A percentile compares a stretch with the other conserved stretches of the same genome.
phyloP scores from a whole-genome alignment of 2,888 invertebrate species.

The Eulithis testata region DNA sequence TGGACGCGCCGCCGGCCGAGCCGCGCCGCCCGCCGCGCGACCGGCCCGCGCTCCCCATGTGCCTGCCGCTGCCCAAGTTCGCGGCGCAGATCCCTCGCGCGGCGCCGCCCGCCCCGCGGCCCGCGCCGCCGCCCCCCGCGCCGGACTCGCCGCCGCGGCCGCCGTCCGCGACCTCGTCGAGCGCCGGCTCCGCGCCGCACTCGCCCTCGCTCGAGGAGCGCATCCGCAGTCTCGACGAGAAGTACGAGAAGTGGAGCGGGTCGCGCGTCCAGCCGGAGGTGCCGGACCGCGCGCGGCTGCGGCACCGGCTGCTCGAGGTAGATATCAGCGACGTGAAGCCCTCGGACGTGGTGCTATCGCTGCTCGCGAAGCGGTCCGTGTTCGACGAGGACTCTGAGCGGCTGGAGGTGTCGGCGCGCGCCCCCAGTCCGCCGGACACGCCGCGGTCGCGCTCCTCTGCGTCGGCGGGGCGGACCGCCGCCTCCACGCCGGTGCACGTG shows the following conservation, averaged over 20 bases:
- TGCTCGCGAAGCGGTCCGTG: slow-evolving; percentile 96
- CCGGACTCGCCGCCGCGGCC: slow-evolving; percentile 88
- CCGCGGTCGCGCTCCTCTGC: slow-evolving; percentile 65
- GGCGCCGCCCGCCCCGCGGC: slow-evolving; percentile 78
- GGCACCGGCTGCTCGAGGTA: slow-evolving; percentile 91
- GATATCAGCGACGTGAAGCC: slow-evolving; percentile 94
- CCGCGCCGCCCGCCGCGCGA: slow-evolving; percentile 88
- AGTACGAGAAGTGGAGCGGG: slow-evolving; percentile 94
- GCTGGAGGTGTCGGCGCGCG: slow-evolving; percentile 94
- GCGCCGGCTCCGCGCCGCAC: slow-evolving; percentile 89
- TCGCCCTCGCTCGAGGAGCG: slow-evolving; percentile 94
- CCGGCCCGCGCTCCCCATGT: slow-evolving; percentile 88
- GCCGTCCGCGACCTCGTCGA: slow-evolving; percentile 90
- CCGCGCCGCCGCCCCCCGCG: slow-evolving; percentile 74
- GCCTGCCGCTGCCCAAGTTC: slow-evolving; percentile 94
- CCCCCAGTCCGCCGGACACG: slow-evolving; percentile 84
- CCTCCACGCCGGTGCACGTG: slow-evolving; percentile 86
- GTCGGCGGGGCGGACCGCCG: slow-evolving; percentile 75
- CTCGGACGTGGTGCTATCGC: slow-evolving; percentile 96
- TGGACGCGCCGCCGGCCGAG: slow-evolving; percentile 91
- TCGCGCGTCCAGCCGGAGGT: slow-evolving; percentile 85
- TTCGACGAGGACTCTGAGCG: slow-evolving; percentile 98
- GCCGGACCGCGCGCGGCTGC: slow-evolving; percentile 85
- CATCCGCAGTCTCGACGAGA: slow-evolving; percentile 96
- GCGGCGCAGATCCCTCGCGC: slow-evolving; percentile 88